A percentile compares a stretch with the other conserved stretches of the same genome.
Evolutionary conservation across 1,140 invertebrate species (phyloP).

Genomic region (Drosophila kohkoa): DNA sequence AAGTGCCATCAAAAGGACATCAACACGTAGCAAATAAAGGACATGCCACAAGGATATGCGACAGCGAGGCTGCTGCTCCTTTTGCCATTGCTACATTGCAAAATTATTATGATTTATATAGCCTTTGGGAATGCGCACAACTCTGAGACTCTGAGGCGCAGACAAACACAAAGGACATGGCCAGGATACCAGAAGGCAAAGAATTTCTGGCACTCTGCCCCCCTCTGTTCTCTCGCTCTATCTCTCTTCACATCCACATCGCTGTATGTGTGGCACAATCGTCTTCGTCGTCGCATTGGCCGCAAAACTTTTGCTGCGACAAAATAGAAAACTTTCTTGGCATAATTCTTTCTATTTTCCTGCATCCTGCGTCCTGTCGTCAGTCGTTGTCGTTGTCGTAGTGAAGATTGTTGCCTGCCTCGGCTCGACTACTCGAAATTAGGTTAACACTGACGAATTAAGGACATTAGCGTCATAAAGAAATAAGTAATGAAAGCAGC

Average conservation of each 20-base stretch:
- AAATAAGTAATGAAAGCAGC: constrained; percentile 80
- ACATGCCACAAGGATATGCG: constrained; percentile 81
- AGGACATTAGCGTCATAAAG: constrained; percentile 83
- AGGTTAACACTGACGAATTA: constrained; percentile 83
- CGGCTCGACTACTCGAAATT: constrained; percentile 66
- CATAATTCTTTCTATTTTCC: constrained; percentile 82
- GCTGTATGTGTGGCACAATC: constrained; percentile 35
- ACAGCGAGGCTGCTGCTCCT: constrained; percentile 52
- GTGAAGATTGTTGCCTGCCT: constrained; percentile 57
- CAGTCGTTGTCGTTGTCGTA: constrained; percentile 23
- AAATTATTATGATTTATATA: constrained; percentile 83
- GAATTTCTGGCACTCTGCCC: not conserved
- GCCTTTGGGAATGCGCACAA: constrained; percentile 79
- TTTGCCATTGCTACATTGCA: constrained; percentile 81
- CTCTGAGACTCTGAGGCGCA: constrained; percentile 25
- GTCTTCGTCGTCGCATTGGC: constrained; percentile 71
- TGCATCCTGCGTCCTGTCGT: constrained; percentile 58
- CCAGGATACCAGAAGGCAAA: constrained; percentile 51
- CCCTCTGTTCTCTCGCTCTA: not conserved
- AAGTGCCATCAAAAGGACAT: constrained; percentile 81
- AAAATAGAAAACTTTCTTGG: constrained; percentile 83
- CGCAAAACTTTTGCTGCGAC: constrained; percentile 82
- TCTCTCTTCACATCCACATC: not conserved
- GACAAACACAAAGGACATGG: constrained; percentile 75
- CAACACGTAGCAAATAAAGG: constrained; percentile 83